A percentile compares a stretch with the other conserved stretches of the same genome.
phyloP scores from a whole-genome alignment of 1,140 invertebrate genomes.

The Tribolium madens region DNA sequence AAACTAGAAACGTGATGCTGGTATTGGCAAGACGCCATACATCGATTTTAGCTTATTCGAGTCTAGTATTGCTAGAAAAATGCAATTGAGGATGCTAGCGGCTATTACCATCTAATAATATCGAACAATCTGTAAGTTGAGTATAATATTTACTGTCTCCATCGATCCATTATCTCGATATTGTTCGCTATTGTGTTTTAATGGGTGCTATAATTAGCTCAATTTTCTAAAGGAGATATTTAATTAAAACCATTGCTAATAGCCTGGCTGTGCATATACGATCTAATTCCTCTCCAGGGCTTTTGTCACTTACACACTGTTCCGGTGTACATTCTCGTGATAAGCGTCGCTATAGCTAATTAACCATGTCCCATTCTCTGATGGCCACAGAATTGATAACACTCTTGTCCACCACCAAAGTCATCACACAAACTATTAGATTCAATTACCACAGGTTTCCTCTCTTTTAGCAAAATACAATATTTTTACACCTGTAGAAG shows the following conservation, averaged over 20 bases:
- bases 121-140: not conserved
- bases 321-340: slow-evolving; percentile 5
- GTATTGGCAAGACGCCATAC: slow-evolving; percentile 1
- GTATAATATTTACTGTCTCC: not conserved
- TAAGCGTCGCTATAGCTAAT: not conserved
- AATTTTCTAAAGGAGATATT: slow-evolving; percentile 42
- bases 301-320: slow-evolving; percentile 12
- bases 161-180: slow-evolving; percentile 15
- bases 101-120: slow-evolving; percentile 13
- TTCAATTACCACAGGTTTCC: not conserved
- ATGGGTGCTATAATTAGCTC: slow-evolving; percentile 39
- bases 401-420: not conserved
- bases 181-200: slow-evolving; percentile 31
- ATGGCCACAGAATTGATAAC: not conserved
- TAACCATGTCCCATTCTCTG: not conserved
- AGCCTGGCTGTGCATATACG: not conserved
- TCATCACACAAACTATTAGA: not conserved
- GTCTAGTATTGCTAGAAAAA: not conserved
- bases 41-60: not conserved
- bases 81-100: slow-evolving; percentile 2
- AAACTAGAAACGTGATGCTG: slow-evolving; percentile 9
- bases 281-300: slow-evolving; percentile 20
- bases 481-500: no score
- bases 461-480: no score
- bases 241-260: slow-evolving; percentile 40